Evolutionary conservation across 2,113 vertebrate genomes (phyloP), one percentile per base, ranked within the genome.

Genomic region (Peromyscus leucopus): DNA sequence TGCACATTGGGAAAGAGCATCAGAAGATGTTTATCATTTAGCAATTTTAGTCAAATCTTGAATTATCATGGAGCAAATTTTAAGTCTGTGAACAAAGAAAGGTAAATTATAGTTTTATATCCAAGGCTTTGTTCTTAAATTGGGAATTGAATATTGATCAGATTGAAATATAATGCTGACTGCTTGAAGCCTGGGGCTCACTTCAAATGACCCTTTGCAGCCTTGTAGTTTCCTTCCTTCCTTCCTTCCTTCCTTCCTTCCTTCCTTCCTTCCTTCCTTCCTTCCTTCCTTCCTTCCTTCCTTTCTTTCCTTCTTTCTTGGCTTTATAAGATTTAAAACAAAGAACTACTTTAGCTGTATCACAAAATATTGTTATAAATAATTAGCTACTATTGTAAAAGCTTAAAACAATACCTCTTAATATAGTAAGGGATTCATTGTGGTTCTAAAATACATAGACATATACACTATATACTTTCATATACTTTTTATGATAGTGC

Each of bases 361-460:
- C 93, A 96, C 59, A 93, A 94, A 97, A 96, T 97, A 90, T 93
- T 96, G 93, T 97, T 95, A 96, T 94, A 96, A 97, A 91, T 83
- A 97, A 95, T 89, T 96, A 97, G 75, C 42, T 95, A 95, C 89
- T 94, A 69, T 91, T 85, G 72, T 91, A 71, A 78, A 93, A 96
- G 86, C 95, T 98, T 97, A 96, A 97, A 98, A 94, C 93, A 97
- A 96, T 97, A 86, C 78, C 89, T 98, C 75, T 97, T 96, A 93
- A 71, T 93, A 55, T 93, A 94, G 93, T 94, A 69, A 83, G 83
- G 89, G 89, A 10, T 7, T 39, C 21, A 89, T 96, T 97, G 74
- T 4, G 76, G 48, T 83, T 97, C 61, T 65, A 86, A 91, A 86
- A 63, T 63, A 78, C 36, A 93, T 91, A 95, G 13, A 46, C 59